Evolutionary conservation across 1,140 invertebrate genomes (phyloP).

Genomic region (fruit fly (Drosophila melanogaster)): Release_6_plus_ISO1_MT NT_037436.4:19315001-19315500

Average conservation of each 20-base stretch:
- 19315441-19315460: constrained; percentile 11
- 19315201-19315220: constrained; percentile 37
- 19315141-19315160: constrained; percentile 5
- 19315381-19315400: constrained; percentile 24
- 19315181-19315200: constrained; percentile 19
- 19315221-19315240: constrained; percentile 40
- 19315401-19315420: constrained; percentile 9
- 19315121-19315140: not conserved
- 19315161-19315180: constrained; percentile 2
- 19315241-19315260: constrained; percentile 58
- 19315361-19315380: constrained; percentile 34
- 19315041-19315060: too few species aligned
- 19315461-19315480: not conserved
- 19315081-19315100: too few species aligned
- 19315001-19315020: too few species aligned
- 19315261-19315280: constrained; percentile 34
- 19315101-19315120: not conserved
- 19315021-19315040: too few species aligned
- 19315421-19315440: constrained; percentile 23
- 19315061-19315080: too few species aligned
- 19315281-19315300: constrained; percentile 58
- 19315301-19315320: constrained; percentile 44
- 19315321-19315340: constrained; percentile 51
- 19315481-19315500: not conserved
- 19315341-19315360: constrained; percentile 14